Conservation (phyloP, 2,113 vertebrate genomes). For the Tragelaphus scriptus region DNA sequence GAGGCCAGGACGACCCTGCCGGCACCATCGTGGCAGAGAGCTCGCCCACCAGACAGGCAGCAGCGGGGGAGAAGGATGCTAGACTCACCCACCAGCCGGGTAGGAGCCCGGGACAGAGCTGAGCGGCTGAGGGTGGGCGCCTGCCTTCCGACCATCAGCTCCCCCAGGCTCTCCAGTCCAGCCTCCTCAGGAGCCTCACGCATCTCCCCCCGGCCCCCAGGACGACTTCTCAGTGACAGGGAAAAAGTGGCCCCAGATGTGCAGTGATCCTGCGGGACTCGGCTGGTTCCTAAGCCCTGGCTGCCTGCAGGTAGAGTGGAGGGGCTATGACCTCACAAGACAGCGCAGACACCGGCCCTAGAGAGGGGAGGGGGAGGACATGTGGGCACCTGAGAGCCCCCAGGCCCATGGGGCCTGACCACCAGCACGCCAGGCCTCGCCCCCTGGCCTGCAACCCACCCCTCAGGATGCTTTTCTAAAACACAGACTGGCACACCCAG, state of each 20-base stretch:
- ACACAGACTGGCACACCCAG: not conserved
- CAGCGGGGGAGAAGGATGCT: too few relatives aligned
- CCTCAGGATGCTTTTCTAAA: not conserved
- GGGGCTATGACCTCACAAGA: too few relatives aligned
- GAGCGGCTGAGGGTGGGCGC: not conserved
- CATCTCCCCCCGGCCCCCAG: not conserved
- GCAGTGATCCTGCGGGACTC: rapidly evolving
- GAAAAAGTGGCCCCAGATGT: too few relatives aligned
- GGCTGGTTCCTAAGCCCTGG: not conserved
- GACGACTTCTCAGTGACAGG: not conserved
- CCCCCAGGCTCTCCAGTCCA: not conserved
- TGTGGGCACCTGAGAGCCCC: not conserved
- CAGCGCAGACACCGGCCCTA: not conserved
- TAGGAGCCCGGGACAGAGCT: not conserved
- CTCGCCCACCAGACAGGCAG: rapidly evolving
- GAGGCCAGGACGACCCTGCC: not conserved
- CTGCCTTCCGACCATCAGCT: not conserved
- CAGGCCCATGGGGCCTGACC: not conserved
- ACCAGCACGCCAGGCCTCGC: rapidly evolving
- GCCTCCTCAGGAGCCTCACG: not conserved
- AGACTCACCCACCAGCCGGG: not conserved
- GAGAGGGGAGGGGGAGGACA: rapidly evolving
- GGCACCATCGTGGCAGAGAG: rapidly evolving
- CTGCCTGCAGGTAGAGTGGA: rapidly evolving
- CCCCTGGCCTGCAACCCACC: too few relatives aligned